phyloP scores from a whole-genome alignment of 2,113 vertebrate genomes.

The Shinisaurus crocodilurus region DNA sequence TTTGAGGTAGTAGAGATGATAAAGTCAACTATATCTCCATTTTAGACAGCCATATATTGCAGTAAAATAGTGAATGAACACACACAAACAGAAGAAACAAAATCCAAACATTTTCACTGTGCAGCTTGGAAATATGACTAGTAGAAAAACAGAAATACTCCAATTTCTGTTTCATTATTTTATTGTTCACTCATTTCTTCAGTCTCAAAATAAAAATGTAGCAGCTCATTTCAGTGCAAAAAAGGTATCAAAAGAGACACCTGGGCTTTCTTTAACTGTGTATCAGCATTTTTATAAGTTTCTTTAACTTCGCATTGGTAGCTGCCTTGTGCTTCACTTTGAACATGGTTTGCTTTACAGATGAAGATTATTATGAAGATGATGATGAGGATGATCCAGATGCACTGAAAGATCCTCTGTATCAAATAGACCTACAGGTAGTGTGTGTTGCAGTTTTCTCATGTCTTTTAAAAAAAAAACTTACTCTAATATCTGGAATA shows the following conservation, averaged over 20 bases:
- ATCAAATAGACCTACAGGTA: slow-evolving; percentile 95
- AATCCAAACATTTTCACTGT: not conserved
- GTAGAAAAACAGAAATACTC: not conserved
- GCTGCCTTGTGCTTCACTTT: slow-evolving; percentile 3
- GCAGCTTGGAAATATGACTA: not conserved
- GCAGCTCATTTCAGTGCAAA: not conserved
- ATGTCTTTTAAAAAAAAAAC: not conserved
- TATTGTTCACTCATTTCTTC: not conserved
- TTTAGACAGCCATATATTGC: not conserved
- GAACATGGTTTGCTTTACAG: slow-evolving; percentile 75
- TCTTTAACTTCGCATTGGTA: not conserved
- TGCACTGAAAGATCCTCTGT: slow-evolving; percentile 96
- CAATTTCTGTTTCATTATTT: not conserved
- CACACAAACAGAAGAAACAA: not conserved
- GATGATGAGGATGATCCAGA: slow-evolving; percentile 98
- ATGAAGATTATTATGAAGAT: slow-evolving; percentile 98
- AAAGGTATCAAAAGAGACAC: not conserved
- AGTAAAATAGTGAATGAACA: not conserved
- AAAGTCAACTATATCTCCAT: not conserved
- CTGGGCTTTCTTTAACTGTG: slow-evolving; percentile 8
- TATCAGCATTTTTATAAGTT: not conserved
- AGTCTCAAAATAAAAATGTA: not conserved
- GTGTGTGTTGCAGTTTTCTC: not conserved
- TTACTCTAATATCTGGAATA: not conserved
- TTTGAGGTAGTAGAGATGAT: not conserved